Evolutionary conservation across 2,797 vertebrate genomes (phyloP), one percentile per base, ranked within the genome.

Genomic region (Centroberyx gerrardi): DNA sequence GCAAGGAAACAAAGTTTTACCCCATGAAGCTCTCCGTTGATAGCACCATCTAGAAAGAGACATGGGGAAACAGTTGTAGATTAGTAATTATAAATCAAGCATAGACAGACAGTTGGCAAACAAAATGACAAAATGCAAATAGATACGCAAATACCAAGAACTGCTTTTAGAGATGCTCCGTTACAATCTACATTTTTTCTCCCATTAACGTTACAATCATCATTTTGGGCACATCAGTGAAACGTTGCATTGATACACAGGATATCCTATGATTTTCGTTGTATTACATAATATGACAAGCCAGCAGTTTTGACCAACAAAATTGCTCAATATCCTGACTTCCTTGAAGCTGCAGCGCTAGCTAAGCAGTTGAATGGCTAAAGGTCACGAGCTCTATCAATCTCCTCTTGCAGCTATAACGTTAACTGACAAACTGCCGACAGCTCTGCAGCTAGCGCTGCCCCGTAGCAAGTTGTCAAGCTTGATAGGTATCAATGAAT

Each of bases 21-120:
- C 97, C 96, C 96, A 79, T 96, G 96, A 65, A 96, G 72, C 15
- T 98, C 96, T 59, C 97, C 97, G 55, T 98, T 99, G 88, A 97
- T 59, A 62, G 95, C 92, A 59, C 93, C 96, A 94, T 95, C 98
- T 99, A 53, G 80, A 94, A 36, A 63, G 5, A 74, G 62, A 52
- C 5, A 73, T 42, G 2, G 0, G 7, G 53, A 74, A 40, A 48
- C 29, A 60, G 64, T 0, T 40, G 1, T 2, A 9, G 56, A 15
- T 67, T 27, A 68, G 22, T 22, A 31, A 33, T 87, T 62, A 79
- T 33, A 69, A 71, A 63, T 71, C 4, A 72, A 67, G 3, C 3
- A 55, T 4, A 49, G 3, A 46, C 38, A 54, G 2, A 62, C 8
- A 63, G 14, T 7, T 15, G 17, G 18, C 12, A 12, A 17, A 40